phyloP scores from a whole-genome alignment of 1,140 invertebrate species.

The Tetramorium simillimum region DNA sequence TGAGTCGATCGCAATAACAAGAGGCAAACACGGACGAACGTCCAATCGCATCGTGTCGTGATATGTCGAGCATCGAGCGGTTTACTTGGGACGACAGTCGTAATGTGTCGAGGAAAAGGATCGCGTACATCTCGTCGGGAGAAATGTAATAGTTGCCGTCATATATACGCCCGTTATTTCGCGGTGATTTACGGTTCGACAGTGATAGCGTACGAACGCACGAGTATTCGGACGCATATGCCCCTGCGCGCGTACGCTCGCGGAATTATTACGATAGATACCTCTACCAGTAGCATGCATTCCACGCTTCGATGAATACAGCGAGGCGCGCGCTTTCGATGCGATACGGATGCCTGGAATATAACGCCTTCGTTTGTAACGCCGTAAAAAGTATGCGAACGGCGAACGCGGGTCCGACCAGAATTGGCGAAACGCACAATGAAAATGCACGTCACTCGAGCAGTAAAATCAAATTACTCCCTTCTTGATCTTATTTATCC shows the following conservation, averaged over 20 bases:
- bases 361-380: constrained; percentile 39
- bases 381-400: constrained; percentile 4
- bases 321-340: constrained; percentile 16
- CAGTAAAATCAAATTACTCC: neutral
- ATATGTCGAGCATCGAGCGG: constrained; percentile 39
- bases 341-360: constrained; percentile 13
- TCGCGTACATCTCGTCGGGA: constrained; percentile 3
- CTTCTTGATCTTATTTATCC: neutral
- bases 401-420: too few species aligned
- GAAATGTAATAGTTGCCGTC: constrained; percentile 41
- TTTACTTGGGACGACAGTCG: constrained; percentile 39
- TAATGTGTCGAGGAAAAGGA: constrained; percentile 40
- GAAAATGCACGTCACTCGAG: neutral
- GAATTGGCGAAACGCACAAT: constrained; percentile 15
- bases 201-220: constrained; percentile 8
- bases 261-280: constrained; percentile 56
- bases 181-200: constrained; percentile 42
- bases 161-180: constrained; percentile 48
- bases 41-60: constrained; percentile 8
- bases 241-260: neutral
- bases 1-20: constrained; percentile 50
- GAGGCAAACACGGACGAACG: constrained; percentile 7
- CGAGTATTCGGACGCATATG: constrained; percentile 26
- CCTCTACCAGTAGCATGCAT: constrained; percentile 17
- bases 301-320: constrained; percentile 32